A percentile compares a stretch with the other conserved stretches of the same genome.
Conservation (phyloP, 1,140 invertebrate species). For the Eupeodes corollae region DNA sequence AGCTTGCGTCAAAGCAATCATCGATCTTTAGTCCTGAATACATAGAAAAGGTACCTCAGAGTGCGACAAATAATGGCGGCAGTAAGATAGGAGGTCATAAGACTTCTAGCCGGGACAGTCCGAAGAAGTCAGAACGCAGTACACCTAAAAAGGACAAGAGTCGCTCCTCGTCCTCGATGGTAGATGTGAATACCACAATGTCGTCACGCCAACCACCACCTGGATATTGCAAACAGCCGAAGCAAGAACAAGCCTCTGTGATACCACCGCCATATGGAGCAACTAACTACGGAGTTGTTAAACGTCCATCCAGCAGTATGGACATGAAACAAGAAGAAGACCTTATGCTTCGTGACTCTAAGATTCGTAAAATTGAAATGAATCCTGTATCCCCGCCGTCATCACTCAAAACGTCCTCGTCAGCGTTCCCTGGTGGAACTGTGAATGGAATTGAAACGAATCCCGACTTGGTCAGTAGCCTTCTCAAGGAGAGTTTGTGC, state of each 20-base stretch:
- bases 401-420: neutral
- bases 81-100: slow-evolving; percentile 1
- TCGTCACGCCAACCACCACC: slow-evolving; percentile 1
- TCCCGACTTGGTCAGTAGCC: slow-evolving; percentile 31
- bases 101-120: slow-evolving; percentile 1
- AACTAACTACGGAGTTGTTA: slow-evolving; percentile 2
- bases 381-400: slow-evolving; percentile 9
- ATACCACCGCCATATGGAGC: slow-evolving; percentile 19
- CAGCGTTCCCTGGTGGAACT: neutral
- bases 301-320: no score
- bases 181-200: neutral
- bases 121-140: slow-evolving; percentile 5
- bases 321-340: slow-evolving; percentile 20
- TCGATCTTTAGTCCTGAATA: slow-evolving; percentile 34
- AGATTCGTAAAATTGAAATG: slow-evolving; percentile 25
- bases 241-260: no score
- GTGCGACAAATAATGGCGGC: slow-evolving; percentile 5
- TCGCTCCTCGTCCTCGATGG: slow-evolving; percentile 1
- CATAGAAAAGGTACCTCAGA: slow-evolving; percentile 21
- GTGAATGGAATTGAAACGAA: slow-evolving; percentile 33
- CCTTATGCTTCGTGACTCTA: slow-evolving; percentile 16
- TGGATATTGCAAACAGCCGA: neutral
- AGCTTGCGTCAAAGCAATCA: neutral
- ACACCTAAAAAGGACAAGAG: slow-evolving; percentile 12
- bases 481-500: slow-evolving; percentile 33